Evolutionary conservation across 1,140 invertebrate genomes (phyloP), one percentile per base, ranked within the genome.

Genomic region (Heliconius congener): DNA sequence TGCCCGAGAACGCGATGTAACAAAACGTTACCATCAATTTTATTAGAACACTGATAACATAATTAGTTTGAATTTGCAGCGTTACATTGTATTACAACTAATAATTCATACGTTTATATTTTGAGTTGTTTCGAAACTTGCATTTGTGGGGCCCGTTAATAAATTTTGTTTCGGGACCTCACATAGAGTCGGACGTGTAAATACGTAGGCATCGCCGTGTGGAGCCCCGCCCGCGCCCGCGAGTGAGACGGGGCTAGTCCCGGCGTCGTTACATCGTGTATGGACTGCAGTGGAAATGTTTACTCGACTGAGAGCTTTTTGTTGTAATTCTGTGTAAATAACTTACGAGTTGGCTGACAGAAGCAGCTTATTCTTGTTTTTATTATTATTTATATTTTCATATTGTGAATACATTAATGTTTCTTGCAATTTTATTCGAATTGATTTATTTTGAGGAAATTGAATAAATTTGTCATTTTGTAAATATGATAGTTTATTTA

Each of bases 141-240:
- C 86, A 81, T 88, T 84, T 90, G 90, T 91, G 90, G 89, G 91
- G 89, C 86, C 88, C 85, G 79, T 85, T 88, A 91, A 93, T 93
- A 91, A 91, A 90, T 91, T 91, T 23, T 88, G 81, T 74, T 84
- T 89, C 85, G 86, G 83, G 91, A 93, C 91, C 91, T 91, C 91
- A 93, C 91, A 93, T 87, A 87, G 83, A 86, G 60, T 30, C n/a
- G 60, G 87, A 82, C 81, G 84, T 83, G 85, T 90, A 90, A 90
- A 87, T 88, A 92, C 89, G 88, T 91, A 90, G 89, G 90, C 83
- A 76, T 83, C 80, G 80, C 83, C 85, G 75, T 9, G 27, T n/a
- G 52, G 83, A 73, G 87, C 90, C 79, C 86, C 91, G 90, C 89
- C 89, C 42, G 42, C 42, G 42, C 42, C 86, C 86, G 87, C 74